Evolutionary conservation across 2,113 vertebrate genomes (phyloP).

Genomic region (Microcebus murinus): DNA sequence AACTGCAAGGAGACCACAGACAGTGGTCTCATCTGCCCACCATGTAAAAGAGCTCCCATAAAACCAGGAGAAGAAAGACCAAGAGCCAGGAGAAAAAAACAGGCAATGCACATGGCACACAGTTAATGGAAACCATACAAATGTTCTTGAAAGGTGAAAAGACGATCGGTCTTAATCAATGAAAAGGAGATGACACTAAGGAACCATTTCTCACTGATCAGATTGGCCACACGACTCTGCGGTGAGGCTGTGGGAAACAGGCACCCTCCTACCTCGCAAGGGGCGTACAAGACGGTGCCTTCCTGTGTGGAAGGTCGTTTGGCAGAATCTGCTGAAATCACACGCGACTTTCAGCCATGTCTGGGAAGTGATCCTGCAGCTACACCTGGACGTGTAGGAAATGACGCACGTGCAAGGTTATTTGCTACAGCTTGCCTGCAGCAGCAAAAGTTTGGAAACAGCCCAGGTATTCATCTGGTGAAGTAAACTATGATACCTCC

Average conservation of each 20-base stretch:
- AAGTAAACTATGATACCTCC: background rate
- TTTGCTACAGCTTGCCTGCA: no score
- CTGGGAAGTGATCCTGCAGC: background rate
- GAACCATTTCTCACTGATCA: background rate
- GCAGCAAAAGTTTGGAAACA: background rate
- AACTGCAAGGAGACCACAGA: fast-evolving
- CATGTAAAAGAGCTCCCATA: background rate
- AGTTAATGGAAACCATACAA: background rate
- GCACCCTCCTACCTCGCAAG: background rate
- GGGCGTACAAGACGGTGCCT: no score
- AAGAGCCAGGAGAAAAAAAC: background rate
- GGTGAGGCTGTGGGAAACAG: background rate
- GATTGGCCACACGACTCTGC: background rate
- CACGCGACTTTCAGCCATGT: background rate
- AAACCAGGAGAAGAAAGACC: background rate
- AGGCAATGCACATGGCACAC: background rate
- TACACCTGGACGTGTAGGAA: background rate
- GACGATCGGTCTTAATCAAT: background rate
- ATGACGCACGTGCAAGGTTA: fast-evolving
- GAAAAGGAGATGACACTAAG: background rate
- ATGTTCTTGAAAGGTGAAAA: background rate
- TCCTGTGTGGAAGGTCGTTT: fast-evolving
- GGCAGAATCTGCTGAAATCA: background rate
- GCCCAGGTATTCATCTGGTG: background rate
- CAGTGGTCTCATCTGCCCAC: background rate